phyloP scores from a whole-genome alignment of 2,113 vertebrate species.

The Felis chaus region DNA sequence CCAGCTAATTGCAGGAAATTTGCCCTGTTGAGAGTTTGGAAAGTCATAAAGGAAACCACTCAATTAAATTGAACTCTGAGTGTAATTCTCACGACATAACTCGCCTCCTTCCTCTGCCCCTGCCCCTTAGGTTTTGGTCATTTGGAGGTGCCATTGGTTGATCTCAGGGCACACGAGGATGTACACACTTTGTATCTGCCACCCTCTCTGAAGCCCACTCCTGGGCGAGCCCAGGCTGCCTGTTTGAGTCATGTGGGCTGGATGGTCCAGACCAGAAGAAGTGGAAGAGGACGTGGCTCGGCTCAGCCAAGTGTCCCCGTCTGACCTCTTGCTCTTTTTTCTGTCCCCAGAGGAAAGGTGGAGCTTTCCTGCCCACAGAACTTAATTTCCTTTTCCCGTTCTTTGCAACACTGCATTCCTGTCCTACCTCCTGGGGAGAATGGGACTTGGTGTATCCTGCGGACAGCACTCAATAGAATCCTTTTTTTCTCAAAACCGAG shows the following conservation, averaged over 20 bases:
- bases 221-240: background rate
- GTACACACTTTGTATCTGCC: background rate
- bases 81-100: background rate
- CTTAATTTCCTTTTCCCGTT: constrained; percentile 49
- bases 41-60: background rate
- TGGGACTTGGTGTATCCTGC: background rate
- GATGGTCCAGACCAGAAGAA: background rate
- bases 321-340: constrained; percentile 67
- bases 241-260: background rate
- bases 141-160: background rate
- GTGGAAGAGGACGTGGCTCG: background rate
- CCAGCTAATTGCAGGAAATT: background rate
- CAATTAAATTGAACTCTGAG: background rate
- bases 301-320: constrained; percentile 40
- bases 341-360: constrained; percentile 74
- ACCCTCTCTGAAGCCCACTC: background rate
- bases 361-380: constrained; percentile 64
- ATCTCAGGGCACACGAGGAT: background rate
- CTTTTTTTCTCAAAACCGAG: background rate
- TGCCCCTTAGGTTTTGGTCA: background rate
- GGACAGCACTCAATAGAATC: background rate
- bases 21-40: background rate
- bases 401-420: background rate
- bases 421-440: background rate
- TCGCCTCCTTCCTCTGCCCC: background rate